phyloP scores from a whole-genome alignment of 1,140 invertebrate species.

The Drosophila eugracilis region DNA sequence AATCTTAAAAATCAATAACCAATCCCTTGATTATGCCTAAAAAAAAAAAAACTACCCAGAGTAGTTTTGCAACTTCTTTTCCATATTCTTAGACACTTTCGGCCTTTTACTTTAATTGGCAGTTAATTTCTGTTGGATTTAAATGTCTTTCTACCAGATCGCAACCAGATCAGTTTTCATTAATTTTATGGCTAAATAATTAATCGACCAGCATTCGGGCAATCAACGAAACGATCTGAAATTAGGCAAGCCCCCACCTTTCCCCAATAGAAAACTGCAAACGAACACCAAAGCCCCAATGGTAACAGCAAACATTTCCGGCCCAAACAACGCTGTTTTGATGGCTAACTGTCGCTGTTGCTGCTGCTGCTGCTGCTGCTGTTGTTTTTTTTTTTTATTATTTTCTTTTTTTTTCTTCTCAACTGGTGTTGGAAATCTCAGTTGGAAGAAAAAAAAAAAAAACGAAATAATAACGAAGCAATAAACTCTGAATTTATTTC shows the following conservation, averaged over 20 bases:
- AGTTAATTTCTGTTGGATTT: constrained; percentile 8
- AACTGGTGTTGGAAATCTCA: constrained; percentile 17
- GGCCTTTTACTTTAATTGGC: not conserved
- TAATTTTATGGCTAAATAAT: constrained; percentile 42
- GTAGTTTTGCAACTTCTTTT: no score
- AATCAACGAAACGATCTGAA: constrained; percentile 50
- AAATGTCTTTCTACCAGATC: not conserved
- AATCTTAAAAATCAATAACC: no score
- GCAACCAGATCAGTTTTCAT: constrained; percentile 12
- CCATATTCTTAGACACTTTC: not conserved
- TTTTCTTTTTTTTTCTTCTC: no score
- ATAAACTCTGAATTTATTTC: constrained; percentile 83
- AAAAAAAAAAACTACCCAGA: no score
- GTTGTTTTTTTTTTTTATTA: no score
- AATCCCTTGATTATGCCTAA: no score
- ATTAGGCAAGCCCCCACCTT: constrained; percentile 31
- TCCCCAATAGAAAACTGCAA: not conserved
- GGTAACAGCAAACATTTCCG: constrained; percentile 41
- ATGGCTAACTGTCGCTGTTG: constrained; percentile 42
- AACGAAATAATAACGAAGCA: constrained; percentile 79
- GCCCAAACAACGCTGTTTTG: constrained; percentile 31
- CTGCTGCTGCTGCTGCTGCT: constrained; percentile 1
- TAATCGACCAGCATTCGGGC: constrained; percentile 13
- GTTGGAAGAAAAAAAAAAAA: not conserved
- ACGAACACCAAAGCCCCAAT: constrained; percentile 8